A percentile compares a stretch with the other conserved stretches of the same genome.
Conservation (phyloP, 2,888 invertebrate genomes). For the Nomada flava region DNA sequence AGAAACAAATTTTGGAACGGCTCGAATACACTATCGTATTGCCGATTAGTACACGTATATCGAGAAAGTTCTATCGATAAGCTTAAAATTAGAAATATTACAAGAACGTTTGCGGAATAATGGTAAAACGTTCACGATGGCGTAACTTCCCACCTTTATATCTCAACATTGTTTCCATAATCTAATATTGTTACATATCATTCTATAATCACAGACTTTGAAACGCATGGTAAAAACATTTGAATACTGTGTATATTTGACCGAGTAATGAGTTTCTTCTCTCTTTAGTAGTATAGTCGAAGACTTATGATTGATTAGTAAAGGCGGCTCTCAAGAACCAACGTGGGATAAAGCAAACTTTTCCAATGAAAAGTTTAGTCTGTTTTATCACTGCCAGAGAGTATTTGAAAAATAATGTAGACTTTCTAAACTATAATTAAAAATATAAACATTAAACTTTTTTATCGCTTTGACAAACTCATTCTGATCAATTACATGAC, state of each 20-base stretch:
- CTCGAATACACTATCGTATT: slow-evolving; percentile 53
- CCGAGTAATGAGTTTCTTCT: slow-evolving; percentile 13
- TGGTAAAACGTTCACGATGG: slow-evolving; percentile 64
- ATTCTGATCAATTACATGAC: slow-evolving; percentile 1
- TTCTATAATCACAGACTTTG: slow-evolving; percentile 15
- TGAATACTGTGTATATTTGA: neutral
- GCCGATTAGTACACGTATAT: slow-evolving; percentile 59
- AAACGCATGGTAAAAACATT: neutral
- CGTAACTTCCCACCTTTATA: slow-evolving; percentile 49
- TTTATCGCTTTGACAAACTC: slow-evolving; percentile 6
- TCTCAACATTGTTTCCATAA: slow-evolving; percentile 1
- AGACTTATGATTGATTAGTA: slow-evolving; percentile 8
- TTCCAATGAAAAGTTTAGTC: slow-evolving; percentile 36
- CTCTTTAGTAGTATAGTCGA: slow-evolving; percentile 12
- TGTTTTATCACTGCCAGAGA: slow-evolving; percentile 65
- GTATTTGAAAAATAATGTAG: slow-evolving; percentile 29
- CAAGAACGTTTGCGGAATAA: slow-evolving; percentile 48
- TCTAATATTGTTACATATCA: slow-evolving; percentile 11
- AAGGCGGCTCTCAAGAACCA: slow-evolving; percentile 40
- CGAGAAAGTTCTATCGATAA: slow-evolving; percentile 66
- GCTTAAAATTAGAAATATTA: slow-evolving; percentile 56
- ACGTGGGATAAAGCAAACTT: slow-evolving; percentile 47
- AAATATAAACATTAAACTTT: slow-evolving; percentile 16
- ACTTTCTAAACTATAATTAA: slow-evolving; percentile 33
- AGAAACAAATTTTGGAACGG: slow-evolving; percentile 46